Conservation (phyloP, 2,113 vertebrate species). For the Alexandromys fortis region DNA sequence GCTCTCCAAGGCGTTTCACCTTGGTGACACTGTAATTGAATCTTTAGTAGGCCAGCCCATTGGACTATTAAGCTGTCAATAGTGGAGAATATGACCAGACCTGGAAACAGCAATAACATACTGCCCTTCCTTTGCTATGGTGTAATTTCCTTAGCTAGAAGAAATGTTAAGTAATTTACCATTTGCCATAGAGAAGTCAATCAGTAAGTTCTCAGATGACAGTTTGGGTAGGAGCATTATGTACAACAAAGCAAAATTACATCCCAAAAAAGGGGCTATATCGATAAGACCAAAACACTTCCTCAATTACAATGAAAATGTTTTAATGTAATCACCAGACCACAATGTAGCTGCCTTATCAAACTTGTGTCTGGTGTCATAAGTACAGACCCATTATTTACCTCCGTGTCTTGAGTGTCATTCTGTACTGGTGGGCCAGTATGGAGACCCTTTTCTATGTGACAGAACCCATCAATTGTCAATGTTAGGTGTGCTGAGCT, state of each 20-base stretch:
- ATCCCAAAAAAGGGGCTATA: not conserved
- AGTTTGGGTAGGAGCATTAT: not conserved
- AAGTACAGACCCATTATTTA: not conserved
- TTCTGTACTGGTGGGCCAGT: not conserved
- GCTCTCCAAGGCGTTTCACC: not conserved
- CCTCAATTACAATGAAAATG: not conserved
- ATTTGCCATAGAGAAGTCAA: too few species aligned
- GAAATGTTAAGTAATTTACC: not conserved
- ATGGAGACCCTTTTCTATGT: not conserved
- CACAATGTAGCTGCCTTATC: not conserved
- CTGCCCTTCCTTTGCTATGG: not conserved
- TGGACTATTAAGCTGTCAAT: not conserved
- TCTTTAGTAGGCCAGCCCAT: not conserved
- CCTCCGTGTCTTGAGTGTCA: not conserved
- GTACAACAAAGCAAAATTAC: too few species aligned
- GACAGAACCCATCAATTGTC: not conserved
- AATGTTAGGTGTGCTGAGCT: not conserved
- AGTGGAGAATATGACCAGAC: not conserved
- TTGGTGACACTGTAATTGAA: not conserved
- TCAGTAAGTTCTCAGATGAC: not conserved
- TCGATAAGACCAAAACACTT: not conserved
- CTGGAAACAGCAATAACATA: not conserved
- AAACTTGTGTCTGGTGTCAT: not conserved
- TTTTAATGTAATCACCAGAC: not conserved
- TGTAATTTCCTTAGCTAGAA: not conserved